phyloP scores from a whole-genome alignment of 2,888 invertebrate species.

The Cacoxenus indagator region DNA sequence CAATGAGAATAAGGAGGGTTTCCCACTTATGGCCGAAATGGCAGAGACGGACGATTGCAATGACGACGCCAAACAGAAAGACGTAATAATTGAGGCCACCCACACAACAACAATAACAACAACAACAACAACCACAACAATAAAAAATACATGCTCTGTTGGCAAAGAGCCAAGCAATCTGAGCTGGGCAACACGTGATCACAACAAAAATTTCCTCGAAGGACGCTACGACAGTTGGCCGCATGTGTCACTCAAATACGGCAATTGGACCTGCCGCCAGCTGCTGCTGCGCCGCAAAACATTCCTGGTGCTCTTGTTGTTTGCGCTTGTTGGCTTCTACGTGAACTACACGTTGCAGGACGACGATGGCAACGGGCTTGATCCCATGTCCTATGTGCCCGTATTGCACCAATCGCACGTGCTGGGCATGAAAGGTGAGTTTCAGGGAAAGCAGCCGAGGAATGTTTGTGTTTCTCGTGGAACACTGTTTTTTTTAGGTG shows the following conservation, averaged over 20 bases:
- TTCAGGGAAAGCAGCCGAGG: too few species aligned
- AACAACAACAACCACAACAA: not conserved
- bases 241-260: constrained; percentile 19
- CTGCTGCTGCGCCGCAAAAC: constrained; percentile 51
- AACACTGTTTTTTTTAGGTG: too few species aligned
- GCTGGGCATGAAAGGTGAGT: constrained; percentile 68
- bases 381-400: constrained; percentile 35
- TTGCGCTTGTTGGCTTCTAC: constrained; percentile 52
- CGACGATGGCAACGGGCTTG: constrained; percentile 46
- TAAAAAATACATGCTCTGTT: not conserved
- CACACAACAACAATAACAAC: not conserved
- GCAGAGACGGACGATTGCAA: not conserved
- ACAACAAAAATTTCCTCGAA: constrained; percentile 7
- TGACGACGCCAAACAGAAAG: not conserved
- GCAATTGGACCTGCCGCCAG: constrained; percentile 34
- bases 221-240: not conserved
- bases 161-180: not conserved
- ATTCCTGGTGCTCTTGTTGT: constrained; percentile 38
- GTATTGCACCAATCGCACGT: constrained; percentile 66
- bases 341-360: constrained; percentile 52
- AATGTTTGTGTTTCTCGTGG: too few species aligned
- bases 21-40: not conserved
- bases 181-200: not conserved
- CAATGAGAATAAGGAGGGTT: not conserved
- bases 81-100: too few species aligned